Base-by-base conservation (phyloP, 2,888 invertebrate species). In the Neoscelio sp. region DNA sequence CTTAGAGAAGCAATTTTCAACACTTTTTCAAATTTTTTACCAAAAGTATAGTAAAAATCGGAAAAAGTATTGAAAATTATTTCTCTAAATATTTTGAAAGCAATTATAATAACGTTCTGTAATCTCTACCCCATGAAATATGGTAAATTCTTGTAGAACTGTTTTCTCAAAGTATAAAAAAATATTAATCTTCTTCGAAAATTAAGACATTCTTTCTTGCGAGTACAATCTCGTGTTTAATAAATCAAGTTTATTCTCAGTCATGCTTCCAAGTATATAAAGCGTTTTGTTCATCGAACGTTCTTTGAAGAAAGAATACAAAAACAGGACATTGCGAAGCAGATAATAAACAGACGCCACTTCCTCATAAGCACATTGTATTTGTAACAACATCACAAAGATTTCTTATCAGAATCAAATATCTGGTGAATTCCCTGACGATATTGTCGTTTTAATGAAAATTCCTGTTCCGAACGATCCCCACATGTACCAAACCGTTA, bases 401-500 rank as follows among this genome's bases (percentile, higher is more conserved):
- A 60, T 71, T 60, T 62, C 50, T 62, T 71, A 52, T 71, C 52
- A 44, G 52, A 52, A 62, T 52, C 46, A 62, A 71, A 62, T 62
- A 62, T 62, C 71, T 62, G 0, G 23, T 50, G 52, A 42, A 60
- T 62, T 52, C 42, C 60, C 26, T 13, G 44, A 23, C 28, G 44
- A 52, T 71, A 71, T 71, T 62, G 60, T 71, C 71, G 35, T 62
- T 71, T 62, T 71, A 60, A 71, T 71, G 71, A 71, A 71, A 71
- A 70, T 70, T 70, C 70, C 58, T 23, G 30, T 50, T 50, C 35
- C 50, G 40, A 60, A 10, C 33, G 12, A 58, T 68, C 20, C 35
- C 6, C 20, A 42, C 50, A 60, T 38, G 56, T 26, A 68, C 46
- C 44, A 52, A 40, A 2, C 60, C 54, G 46, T 62, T 54, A 44